A percentile compares a stretch with the other conserved stretches of the same genome.
Conservation (phyloP, 2,888 invertebrate genomes). For the Maniola hyperantus region DNA sequence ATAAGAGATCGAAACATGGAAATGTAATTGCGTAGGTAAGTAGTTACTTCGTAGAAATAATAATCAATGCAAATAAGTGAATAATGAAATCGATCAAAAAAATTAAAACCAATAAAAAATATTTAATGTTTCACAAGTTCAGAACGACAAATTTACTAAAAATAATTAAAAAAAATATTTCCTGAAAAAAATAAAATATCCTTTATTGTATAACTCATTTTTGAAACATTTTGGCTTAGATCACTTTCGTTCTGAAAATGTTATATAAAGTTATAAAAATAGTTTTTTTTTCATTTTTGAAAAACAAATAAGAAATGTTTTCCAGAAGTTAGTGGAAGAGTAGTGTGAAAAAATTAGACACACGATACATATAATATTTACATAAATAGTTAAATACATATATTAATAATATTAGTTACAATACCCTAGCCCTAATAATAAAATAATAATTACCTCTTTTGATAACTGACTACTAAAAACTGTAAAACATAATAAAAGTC, state of each 20-base stretch:
- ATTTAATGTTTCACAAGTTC: neutral
- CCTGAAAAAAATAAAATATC: too few relatives aligned
- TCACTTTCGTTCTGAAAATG: neutral
- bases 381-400: neutral
- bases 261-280: neutral
- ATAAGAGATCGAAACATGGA: neutral
- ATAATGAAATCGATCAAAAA: neutral
- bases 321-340: neutral
- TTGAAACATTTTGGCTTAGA: neutral
- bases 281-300: neutral
- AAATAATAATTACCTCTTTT: conserved; percentile 37
- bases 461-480: conserved; percentile 34
- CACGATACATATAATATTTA: conserved; percentile 15
- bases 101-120: neutral
- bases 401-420: conserved; percentile 32
- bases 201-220: neutral
- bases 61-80: neutral
- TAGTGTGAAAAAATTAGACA: neutral
- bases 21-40: neutral
- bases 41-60: neutral
- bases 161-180: too few relatives aligned
- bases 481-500: conserved; percentile 39
- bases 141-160: neutral
- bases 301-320: neutral
- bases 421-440: conserved; percentile 20